phyloP scores from a whole-genome alignment of 92 coral and sea anemone species.

The Desmophyllum pertusum region DNA sequence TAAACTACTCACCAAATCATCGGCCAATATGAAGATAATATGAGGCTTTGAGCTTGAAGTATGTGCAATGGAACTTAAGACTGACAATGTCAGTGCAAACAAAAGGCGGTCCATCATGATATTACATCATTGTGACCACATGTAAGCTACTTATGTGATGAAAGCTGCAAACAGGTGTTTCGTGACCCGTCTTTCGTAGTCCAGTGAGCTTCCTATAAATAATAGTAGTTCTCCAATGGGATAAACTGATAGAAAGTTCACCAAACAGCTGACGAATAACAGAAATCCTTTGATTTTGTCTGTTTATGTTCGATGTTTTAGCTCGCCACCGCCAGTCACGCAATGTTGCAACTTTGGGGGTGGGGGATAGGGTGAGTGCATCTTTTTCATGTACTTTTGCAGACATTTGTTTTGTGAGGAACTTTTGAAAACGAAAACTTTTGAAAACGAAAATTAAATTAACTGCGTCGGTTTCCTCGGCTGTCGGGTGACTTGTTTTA shows the following conservation, averaged over 20 bases:
- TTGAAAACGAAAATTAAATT: neutral
- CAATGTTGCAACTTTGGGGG: neutral
- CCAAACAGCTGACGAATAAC: no score
- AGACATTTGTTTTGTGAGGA: neutral
- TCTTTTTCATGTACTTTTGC: neutral
- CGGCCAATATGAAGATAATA: constrained; percentile 72
- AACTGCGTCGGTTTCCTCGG: neutral
- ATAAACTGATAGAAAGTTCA: no score
- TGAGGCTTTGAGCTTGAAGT: constrained; percentile 48
- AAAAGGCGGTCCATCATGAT: neutral
- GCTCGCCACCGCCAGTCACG: neutral
- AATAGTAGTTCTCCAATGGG: no score
- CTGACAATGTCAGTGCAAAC: neutral
- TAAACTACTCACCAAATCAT: constrained; percentile 63
- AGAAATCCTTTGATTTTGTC: no score
- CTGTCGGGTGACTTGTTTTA: neutral
- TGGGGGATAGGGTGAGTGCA: neutral
- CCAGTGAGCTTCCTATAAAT: no score
- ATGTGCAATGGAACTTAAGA: neutral
- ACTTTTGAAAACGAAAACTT: neutral
- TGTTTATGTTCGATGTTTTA: no score
- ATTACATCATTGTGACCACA: no score
- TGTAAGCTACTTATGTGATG: no score
- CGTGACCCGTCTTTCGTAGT: no score
- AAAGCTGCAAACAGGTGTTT: no score